phyloP scores from a whole-genome alignment of 2,888 invertebrate species.

The Tenthredo livida region DNA sequence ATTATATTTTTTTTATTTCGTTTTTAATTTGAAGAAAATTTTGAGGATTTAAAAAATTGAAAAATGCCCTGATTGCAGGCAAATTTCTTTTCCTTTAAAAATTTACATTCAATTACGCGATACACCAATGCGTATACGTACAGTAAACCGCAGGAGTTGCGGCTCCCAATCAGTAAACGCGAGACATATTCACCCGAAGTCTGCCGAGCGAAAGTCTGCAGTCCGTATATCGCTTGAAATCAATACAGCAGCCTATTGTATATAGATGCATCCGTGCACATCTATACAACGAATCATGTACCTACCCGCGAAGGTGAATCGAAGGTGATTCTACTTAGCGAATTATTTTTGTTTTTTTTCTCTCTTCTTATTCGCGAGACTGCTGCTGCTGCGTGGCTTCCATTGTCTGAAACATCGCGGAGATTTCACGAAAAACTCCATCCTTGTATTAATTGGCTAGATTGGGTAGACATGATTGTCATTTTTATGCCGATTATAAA shows the following conservation, averaged over 20 bases:
- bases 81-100: neutral
- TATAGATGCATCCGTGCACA: constrained; percentile 24
- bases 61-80: neutral
- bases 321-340: constrained; percentile 32
- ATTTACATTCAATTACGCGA: neutral
- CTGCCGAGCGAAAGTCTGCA: constrained; percentile 35
- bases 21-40: neutral
- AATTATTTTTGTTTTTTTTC: neutral
- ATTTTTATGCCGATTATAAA: neutral
- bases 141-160: neutral
- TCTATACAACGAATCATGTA: constrained; percentile 2
- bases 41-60: neutral
- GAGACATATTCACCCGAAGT: constrained; percentile 24
- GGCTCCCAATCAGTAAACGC: constrained; percentile 9
- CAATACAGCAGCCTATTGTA: constrained; percentile 33
- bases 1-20: neutral
- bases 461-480: neutral
- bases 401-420: neutral
- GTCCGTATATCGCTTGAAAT: constrained; percentile 46
- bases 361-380: neutral
- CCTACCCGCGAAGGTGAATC: constrained; percentile 26
- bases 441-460: too few relatives aligned
- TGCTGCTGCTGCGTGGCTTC: neutral
- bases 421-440: neutral
- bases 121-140: neutral